Evolutionary conservation across 2,797 vertebrate species (phyloP), one percentile per base, ranked within the genome.

Genomic region (Sebastes itinus): DNA sequence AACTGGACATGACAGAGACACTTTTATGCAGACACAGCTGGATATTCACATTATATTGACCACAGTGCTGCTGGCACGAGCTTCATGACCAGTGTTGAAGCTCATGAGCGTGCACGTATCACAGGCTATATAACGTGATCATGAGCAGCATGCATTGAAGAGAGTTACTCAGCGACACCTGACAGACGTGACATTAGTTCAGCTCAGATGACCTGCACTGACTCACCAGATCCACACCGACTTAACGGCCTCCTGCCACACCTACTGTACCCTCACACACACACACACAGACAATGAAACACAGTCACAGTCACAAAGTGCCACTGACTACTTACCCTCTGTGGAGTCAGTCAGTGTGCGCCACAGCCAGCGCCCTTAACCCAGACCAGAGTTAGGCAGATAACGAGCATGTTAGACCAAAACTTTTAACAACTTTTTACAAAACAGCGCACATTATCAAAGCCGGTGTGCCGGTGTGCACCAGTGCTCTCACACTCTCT

Each of bases 291-390:
- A 32, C 67, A 46, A 46, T 46, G 42, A 46, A 46, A 52, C 55
- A 72, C 30, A 38, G 46, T 72, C 30, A 22, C 0, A 28, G 12
- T 27, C 25, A 55, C 32, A 79, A 32, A 80, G 55, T 75, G 68
- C 14, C 71, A 28, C 89, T 27, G 66, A 20, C 32, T 56, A 77
- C 92, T 92, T 65, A 94, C 93, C 92, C 92, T 78, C 85, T 61
- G 88, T 54, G 78, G 54, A 90, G 80, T 92, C 88, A 90, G 80
- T 92, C 88, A 70, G 87, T 92, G 87, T 87, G 90, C 87, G 90
- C 90, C 91, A 73, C 90, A 87, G 92, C 81, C 93, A 93, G 92
- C 92, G 92, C 90, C 92, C 92, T 67, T 81, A 71, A 23, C 86
- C 81, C 59, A 52, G 30, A 78, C 20, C 16, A 64, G 58, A 72